These are phyloP conservation scores for Neodiprion fabricii DNA, from an alignment of 1,140 invertebrate genomes.

Conservation along the genomic window DNA sequence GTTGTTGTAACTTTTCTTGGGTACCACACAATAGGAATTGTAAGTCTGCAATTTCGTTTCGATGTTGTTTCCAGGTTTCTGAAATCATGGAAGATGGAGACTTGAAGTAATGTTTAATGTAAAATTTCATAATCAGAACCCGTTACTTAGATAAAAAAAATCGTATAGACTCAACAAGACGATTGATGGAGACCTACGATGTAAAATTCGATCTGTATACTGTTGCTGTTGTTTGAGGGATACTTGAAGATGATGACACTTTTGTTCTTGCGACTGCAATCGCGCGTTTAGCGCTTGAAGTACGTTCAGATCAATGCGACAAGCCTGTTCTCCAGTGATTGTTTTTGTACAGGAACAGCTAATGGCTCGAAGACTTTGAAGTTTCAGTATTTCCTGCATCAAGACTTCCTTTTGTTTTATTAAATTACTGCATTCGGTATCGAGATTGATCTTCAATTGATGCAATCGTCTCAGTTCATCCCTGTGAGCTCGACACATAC, in stretches of 20 bases:
- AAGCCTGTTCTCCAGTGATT: constrained; percentile 36
- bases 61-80: constrained; percentile 72
- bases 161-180: constrained; percentile 9
- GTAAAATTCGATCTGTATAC: constrained; percentile 68
- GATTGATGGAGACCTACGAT: constrained; percentile 63
- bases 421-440: constrained; percentile 57
- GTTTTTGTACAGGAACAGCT: constrained; percentile 32
- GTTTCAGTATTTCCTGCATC: constrained; percentile 59
- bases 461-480: constrained; percentile 55
- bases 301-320: constrained; percentile 51
- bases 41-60: constrained; percentile 66
- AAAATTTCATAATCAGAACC: background rate
- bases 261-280: constrained; percentile 65
- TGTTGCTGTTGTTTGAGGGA: constrained; percentile 70
- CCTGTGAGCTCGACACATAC: constrained; percentile 24
- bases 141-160: constrained; percentile 15
- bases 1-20: constrained; percentile 69
- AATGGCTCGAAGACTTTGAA: constrained; percentile 46
- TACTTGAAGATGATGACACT: constrained; percentile 67
- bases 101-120: constrained; percentile 15
- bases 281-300: constrained; percentile 60
- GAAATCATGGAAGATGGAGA: constrained; percentile 24
- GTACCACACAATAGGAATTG: constrained; percentile 65
- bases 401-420: constrained; percentile 60
- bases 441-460: constrained; percentile 56